Base-by-base conservation (phyloP, 2,888 invertebrate species). In the Encarsia formosa region DNA sequence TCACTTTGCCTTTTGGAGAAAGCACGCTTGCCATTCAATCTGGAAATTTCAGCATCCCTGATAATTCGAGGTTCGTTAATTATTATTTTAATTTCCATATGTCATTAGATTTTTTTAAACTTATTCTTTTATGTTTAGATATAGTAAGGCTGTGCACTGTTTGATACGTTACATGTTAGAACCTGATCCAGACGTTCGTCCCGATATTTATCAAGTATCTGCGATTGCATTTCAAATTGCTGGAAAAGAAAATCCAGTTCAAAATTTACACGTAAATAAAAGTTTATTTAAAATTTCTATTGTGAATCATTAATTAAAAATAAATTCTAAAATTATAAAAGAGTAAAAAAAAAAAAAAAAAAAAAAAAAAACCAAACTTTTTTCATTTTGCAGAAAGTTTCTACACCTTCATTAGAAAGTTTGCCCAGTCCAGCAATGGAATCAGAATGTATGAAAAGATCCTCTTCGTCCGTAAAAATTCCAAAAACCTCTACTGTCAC, bases 21-120 rank as follows among this genome's bases (percentile, higher is more conserved):
- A 91, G 91, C 68, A 86, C 88, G n/a, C 77, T 94, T 62, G 93
- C 94, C 45, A 94, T 95, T 68, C 91, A 92, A 74, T 90, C 87
- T 72, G 92, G 89, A 45, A 86, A 87, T 67, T 91, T 91, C 71
- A 83, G 82, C 60, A 87, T 93, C 75, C 93, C 93, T 47, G 87
- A 90, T 70, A 82, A 79, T 74, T 86, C 88, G 18, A 83, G 81
- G 73, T 90, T n/a, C n/a, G n/a, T n/a, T n/a, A 83, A 41, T 59
- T 64, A 18, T 41, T 16, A 19, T 38, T 39, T 20, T 23, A 15
- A n/a, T 40, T 5, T 19, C 13, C 3, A 16, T 6, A 5, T 24
- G 15, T 45, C 5, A 38, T 18, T 37, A 40, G 26, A 35, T 22
- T 20, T 42, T 46, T 40, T 29, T 43, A 54, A 32, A 32, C 24